Conservation (phyloP, 2,888 invertebrate species). For the Lathronympha strigana region DNA sequence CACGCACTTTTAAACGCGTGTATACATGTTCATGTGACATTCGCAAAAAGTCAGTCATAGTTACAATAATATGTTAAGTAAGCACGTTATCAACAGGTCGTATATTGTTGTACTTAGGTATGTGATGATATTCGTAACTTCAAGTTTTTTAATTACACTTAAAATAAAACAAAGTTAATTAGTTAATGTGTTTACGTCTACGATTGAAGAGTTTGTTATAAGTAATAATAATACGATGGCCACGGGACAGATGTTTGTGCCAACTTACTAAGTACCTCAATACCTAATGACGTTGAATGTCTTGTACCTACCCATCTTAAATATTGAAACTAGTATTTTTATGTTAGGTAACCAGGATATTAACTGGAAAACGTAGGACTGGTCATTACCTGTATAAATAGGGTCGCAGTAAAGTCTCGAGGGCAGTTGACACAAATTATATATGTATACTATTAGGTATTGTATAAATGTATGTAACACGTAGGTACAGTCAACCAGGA, state of each 20-base stretch:
- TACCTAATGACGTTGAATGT: slow-evolving; percentile 13
- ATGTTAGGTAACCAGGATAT: background rate
- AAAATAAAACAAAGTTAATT: slow-evolving; percentile 36
- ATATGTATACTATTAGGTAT: too few relatives aligned
- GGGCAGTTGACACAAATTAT: too few relatives aligned
- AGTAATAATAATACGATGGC: slow-evolving; percentile 19
- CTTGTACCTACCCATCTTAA: background rate
- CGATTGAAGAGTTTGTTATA: slow-evolving; percentile 2
- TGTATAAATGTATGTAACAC: too few relatives aligned
- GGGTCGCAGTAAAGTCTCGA: too few relatives aligned
- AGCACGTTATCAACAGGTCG: slow-evolving; percentile 27
- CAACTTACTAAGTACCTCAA: slow-evolving; percentile 18
- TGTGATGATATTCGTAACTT: slow-evolving; percentile 22
- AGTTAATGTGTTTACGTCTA: slow-evolving; percentile 34
- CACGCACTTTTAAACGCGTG: too few relatives aligned
- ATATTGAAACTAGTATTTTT: background rate
- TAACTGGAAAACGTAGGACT: background rate
- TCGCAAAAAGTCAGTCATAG: too few relatives aligned
- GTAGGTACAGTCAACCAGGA: too few relatives aligned
- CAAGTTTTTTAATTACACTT: slow-evolving; percentile 24
- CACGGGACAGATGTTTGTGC: slow-evolving; percentile 11
- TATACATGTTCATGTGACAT: too few relatives aligned
- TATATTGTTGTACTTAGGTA: slow-evolving; percentile 30
- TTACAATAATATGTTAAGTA: background rate
- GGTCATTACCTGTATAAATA: too few relatives aligned